These are phyloP conservation scores for Gymnogyps californianus DNA, from an alignment of 2,113 vertebrate species.

Conservation along the genomic window DNA sequence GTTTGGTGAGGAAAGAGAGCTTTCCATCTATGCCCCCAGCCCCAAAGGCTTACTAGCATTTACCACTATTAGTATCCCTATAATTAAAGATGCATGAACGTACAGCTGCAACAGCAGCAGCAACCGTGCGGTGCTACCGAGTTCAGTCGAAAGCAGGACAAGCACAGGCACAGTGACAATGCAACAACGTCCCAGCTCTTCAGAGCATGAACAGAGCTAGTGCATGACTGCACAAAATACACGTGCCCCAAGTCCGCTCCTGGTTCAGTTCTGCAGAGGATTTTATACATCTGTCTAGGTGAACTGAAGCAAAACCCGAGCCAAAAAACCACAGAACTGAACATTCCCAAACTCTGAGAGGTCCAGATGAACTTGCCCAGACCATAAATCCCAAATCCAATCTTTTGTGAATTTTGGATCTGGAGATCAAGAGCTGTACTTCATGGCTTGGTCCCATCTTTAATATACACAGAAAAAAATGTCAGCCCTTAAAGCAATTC, in stretches of 20 bases:
- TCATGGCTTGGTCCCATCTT: neutral
- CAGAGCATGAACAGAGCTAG: neutral
- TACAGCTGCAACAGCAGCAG: neutral
- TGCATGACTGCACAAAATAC: neutral
- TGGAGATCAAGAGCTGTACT: neutral
- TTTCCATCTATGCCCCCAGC: neutral
- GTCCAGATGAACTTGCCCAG: neutral
- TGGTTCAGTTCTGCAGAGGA: neutral
- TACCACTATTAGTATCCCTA: neutral
- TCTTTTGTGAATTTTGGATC: neutral
- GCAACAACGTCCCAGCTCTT: neutral
- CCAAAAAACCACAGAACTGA: neutral
- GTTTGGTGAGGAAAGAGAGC: neutral
- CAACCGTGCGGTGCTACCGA: accelerated
- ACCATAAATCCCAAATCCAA: neutral
- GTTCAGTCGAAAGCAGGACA: neutral
- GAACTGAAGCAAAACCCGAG: neutral
- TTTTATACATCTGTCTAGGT: neutral
- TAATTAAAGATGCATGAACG: neutral
- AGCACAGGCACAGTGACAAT: neutral
- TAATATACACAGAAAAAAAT: neutral
- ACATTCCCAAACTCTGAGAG: neutral
- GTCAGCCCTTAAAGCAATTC: neutral
- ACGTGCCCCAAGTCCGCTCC: neutral
- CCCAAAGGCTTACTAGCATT: neutral